Evolutionary conservation across 2,113 vertebrate species (phyloP).

Genomic region (Hemibagrus wyckioides): DNA sequence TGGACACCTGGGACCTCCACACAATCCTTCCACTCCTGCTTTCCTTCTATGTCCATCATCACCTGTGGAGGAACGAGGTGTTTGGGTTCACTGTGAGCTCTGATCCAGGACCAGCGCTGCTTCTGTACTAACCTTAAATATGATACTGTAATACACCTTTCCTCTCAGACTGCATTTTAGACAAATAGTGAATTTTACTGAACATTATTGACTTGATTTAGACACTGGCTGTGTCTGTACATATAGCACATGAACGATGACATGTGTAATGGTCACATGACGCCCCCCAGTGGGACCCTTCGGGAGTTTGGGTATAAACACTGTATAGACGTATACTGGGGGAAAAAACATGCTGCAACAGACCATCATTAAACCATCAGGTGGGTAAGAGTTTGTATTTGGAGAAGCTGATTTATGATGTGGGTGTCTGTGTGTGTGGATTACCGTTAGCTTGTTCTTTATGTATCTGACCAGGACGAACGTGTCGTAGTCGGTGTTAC

Average conservation of each 20-base stretch:
- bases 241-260: background rate
- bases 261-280: background rate
- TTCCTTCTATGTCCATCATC: slow-evolving; percentile 85
- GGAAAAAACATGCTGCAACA: background rate
- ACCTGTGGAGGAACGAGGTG: slow-evolving; percentile 68
- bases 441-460: slow-evolving; percentile 85
- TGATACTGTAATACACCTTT: background rate
- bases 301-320: background rate
- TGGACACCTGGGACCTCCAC: slow-evolving; percentile 81
- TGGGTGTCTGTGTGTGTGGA: background rate
- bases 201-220: background rate
- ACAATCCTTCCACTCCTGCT: slow-evolving; percentile 88
- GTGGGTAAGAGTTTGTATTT: background rate
- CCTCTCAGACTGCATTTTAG: background rate
- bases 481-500: slow-evolving; percentile 87
- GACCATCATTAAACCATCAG: background rate
- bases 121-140: background rate
- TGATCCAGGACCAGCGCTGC: background rate
- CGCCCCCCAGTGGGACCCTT: background rate
- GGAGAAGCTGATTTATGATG: background rate
- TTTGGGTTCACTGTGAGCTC: background rate
- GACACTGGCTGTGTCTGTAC: background rate
- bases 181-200: background rate
- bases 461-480: slow-evolving; percentile 89
- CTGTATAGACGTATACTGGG: background rate